Evolutionary conservation across 2,113 vertebrate genomes (phyloP).

Genomic region (Salvelinus alpinus): DNA sequence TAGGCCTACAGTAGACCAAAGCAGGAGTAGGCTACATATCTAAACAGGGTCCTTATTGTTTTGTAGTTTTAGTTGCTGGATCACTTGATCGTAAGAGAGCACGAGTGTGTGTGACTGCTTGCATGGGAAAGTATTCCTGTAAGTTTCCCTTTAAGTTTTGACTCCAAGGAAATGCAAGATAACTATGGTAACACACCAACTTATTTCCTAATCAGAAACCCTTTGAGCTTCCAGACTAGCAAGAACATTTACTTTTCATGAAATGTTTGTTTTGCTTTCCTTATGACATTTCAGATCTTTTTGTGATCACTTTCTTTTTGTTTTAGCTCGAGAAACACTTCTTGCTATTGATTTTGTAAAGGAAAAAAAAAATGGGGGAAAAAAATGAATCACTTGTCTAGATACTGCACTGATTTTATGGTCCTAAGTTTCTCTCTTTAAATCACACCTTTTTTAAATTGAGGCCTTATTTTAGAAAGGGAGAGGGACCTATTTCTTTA

Average conservation of each 20-base stretch:
- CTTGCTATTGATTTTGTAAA: background rate
- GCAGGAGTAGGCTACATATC: background rate
- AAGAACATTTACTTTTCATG: background rate
- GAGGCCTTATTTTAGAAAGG: background rate
- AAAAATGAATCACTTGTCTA: slow-evolving; percentile 1
- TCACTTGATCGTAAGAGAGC: background rate
- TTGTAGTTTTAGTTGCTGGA: background rate
- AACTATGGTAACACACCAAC: background rate
- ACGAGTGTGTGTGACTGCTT: background rate
- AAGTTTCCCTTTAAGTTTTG: background rate
- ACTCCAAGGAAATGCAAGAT: background rate
- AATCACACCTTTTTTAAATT: background rate
- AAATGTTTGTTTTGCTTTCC: background rate
- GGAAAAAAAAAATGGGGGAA: background rate
- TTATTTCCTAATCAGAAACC: background rate
- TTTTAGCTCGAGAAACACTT: background rate
- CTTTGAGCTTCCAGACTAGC: background rate
- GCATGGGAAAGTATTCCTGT: background rate
- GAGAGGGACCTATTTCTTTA: background rate
- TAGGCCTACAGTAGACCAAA: too few species aligned
- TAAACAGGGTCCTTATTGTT: background rate
- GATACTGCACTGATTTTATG: slow-evolving; percentile 2
- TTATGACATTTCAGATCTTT: background rate
- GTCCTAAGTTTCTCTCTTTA: background rate
- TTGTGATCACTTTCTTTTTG: background rate